Evolutionary conservation across 2,113 vertebrate species (phyloP), one percentile per base, ranked within the genome.

Genomic region (Sceloporus tristichus): DNA sequence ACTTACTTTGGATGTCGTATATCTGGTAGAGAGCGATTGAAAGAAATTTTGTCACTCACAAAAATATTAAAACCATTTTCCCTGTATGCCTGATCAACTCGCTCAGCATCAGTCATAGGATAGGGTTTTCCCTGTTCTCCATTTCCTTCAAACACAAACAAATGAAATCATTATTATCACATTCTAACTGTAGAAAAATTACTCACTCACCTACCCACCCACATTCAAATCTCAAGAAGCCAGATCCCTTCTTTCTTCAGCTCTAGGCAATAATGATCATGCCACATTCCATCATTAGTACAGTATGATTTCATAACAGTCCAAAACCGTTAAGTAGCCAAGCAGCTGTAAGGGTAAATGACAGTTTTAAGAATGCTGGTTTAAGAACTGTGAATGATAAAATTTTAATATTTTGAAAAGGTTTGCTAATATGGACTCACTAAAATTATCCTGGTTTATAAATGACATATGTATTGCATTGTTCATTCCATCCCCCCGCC

Each of bases 1-100:
- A 97, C 98, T 98, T 91, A 99, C 99, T 99, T 99, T 62, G 96
- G 95, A 92, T 99, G 98, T 53, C 99, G 97, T 95, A 99, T 99
- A 93, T 99, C 99, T 0, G 99, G 97, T 88, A 99, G 94, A n/a
- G 98, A 99, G 88, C 99, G 97, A 95, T 99, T 98, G 85, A 99
- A 97, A 75, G 99, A 98, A 96, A 99, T 99, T 92, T 98, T 97
- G 94, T 99, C 98, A 27, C 98, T 99, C 96, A 99, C 97, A n/a
- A 97, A 99, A 91, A 99, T 99, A 95, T 99, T 99, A 96, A 99
- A 99, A 81, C 99, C 99, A 88, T 99, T 99, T 95, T 99, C 99
- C 77, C 98, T 96, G 97, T 99, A 99, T 0, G 98, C 99, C 95
- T 98, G 98, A 91, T 99, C 99, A 74, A 98, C 98, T 77, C 96